Evolutionary conservation across 2,113 vertebrate genomes (phyloP), one percentile per base, ranked within the genome.

Genomic region (Lutjanus erythropterus): DNA sequence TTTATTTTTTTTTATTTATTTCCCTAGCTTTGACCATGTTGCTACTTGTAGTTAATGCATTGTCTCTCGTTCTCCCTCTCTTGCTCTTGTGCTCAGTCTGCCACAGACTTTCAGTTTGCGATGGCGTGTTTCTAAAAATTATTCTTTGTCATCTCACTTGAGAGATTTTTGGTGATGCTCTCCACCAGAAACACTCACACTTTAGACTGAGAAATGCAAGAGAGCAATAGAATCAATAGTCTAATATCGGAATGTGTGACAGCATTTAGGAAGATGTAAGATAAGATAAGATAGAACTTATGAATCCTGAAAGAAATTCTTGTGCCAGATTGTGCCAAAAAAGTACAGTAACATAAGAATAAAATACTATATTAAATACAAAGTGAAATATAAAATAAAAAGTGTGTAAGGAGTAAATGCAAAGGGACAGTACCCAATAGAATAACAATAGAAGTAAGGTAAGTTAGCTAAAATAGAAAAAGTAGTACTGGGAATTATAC

Each of bases 141-240:
- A n/a, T 70, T 47, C 39, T 84, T 50, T 37, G 61, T 44, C 73
- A 68, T 23, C 69, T 71, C 60, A 70, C 66, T 69, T 50, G 58
- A 7, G 46, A 71, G 81, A 69, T 58, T 64, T 79, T 70, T 79
- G 58, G 23, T 71, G 82, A 85, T 73, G 62, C 67, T 75, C 75
- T 42, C 67, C 71, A 59, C 76, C 0, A 66, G 35, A 78, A 47
- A 44, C 29, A 33, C 29, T 65, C 47, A 81, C 10, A 29, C 67
- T 58, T 79, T 67, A 31, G 53, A 62, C 53, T 62, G 75, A 67
- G 75, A 71, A 83, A 62, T 58, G 68, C 58, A 75, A 23, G 46
- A 35, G 39, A 21, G 61, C 80, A 59, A 27, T 50, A 58, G 31
- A 52, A 78, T 77, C 23, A 52, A 78, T 77, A 19, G 1, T 69